phyloP scores from a whole-genome alignment of 1,140 invertebrate genomes.

The Andrena cerasifolii region DNA sequence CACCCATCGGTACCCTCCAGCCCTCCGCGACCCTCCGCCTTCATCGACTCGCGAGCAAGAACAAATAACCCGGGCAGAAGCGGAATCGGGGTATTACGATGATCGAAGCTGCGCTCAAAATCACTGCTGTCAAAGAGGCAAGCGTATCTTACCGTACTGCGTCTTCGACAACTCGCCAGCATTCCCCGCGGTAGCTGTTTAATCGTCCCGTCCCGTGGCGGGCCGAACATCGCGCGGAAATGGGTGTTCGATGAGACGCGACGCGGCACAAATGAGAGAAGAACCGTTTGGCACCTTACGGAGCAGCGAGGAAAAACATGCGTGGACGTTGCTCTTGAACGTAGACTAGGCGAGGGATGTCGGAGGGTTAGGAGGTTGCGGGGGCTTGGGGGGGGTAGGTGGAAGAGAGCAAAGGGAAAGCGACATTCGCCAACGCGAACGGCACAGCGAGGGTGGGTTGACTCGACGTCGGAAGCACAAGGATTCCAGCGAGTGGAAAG shows the following conservation, averaged over 20 bases:
- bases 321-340: constrained; percentile 5
- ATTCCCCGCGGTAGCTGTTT: not conserved
- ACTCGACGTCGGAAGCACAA: constrained; percentile 65
- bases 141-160: not conserved
- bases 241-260: not conserved
- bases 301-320: constrained; percentile 44
- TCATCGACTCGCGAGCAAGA: not conserved
- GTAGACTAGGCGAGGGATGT: not conserved
- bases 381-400: not conserved
- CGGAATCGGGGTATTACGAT: not conserved
- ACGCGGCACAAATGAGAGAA: not conserved
- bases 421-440: constrained; percentile 52
- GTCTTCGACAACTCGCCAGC: not conserved
- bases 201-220: not conserved
- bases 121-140: not conserved
- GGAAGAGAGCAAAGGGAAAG: constrained; percentile 33
- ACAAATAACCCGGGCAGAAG: not conserved
- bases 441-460: constrained; percentile 57
- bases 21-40: not conserved
- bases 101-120: not conserved
- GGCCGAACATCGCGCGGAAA: not conserved
- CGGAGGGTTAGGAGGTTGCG: too few species aligned
- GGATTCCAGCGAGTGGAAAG: constrained; percentile 58
- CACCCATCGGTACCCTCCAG: constrained; percentile 4
- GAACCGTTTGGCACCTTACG: constrained; percentile 34